These are phyloP conservation scores for Sebastes vulpes DNA, from an alignment of 2,797 vertebrate genomes.

Conservation along the genomic window DNA sequence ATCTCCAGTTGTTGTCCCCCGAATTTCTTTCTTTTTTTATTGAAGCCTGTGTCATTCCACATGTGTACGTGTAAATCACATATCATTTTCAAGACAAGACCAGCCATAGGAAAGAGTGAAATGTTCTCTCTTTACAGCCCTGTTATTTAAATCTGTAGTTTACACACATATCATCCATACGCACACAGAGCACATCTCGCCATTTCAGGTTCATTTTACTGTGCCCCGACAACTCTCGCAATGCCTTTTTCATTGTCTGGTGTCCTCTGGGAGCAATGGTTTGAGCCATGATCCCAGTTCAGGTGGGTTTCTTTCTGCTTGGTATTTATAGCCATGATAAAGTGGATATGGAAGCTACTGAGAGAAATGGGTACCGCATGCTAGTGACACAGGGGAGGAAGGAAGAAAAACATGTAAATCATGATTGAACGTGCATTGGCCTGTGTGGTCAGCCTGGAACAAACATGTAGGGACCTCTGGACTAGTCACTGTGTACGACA, in stretches of 20 bases:
- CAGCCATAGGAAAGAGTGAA: conserved; percentile 55
- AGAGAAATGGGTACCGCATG: conserved; percentile 26
- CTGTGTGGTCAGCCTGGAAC: conserved; percentile 40
- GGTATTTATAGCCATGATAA: conserved; percentile 17
- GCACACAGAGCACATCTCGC: conserved; percentile 28
- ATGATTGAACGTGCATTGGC: conserved; percentile 1
- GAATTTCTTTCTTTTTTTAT: conserved; percentile 51
- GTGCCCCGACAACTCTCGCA: conserved; percentile 28
- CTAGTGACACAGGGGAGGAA: conserved; percentile 19
- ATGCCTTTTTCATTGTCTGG: conserved; percentile 44
- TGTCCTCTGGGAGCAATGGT: conserved; percentile 32
- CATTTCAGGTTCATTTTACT: conserved; percentile 18
- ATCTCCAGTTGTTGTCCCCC: conserved; percentile 53
- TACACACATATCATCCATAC: conserved; percentile 29
- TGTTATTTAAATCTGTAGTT: conserved; percentile 35
- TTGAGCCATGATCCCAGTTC: conserved; percentile 13
- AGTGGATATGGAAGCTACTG: conserved; percentile 24
- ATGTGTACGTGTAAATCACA: conserved; percentile 60
- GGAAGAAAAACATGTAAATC: conserved; percentile 8
- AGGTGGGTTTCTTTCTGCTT: conserved; percentile 24
- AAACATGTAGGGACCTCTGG: conserved; percentile 42
- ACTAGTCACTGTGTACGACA: conserved; percentile 49
- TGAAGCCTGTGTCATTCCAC: conserved; percentile 58
- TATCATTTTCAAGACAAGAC: conserved; percentile 44
- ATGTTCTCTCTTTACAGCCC: conserved; percentile 12